Evolutionary conservation across 2,888 invertebrate species (phyloP).

Genomic region (Chalcosyrphus nemorum): DNA sequence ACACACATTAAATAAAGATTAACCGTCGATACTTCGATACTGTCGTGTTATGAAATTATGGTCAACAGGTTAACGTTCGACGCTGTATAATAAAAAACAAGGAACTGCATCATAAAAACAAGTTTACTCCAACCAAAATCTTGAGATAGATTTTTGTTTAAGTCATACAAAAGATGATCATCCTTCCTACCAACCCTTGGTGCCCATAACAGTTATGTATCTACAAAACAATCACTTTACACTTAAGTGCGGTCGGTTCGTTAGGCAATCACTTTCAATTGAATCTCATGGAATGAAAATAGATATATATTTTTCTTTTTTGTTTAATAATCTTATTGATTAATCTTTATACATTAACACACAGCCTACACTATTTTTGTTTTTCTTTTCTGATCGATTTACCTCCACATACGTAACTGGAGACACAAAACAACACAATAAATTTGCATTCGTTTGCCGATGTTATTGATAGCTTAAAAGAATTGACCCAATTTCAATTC

Average conservation of each 20-base stretch:
- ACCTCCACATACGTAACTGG: too few relatives aligned
- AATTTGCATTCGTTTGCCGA: conserved; percentile 16
- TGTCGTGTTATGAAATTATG: not conserved
- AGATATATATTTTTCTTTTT: not conserved
- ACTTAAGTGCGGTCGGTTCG: too few relatives aligned
- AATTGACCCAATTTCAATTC: conserved; percentile 46
- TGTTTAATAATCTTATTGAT: not conserved
- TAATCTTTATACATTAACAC: not conserved
- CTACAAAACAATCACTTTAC: conserved; percentile 2
- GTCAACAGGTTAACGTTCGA: not conserved
- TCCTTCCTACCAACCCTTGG: not conserved
- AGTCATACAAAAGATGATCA: not conserved
- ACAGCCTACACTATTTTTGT: not conserved
- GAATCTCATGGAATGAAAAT: not conserved
- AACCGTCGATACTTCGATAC: too few relatives aligned
- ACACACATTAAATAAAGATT: not conserved
- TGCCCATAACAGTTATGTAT: not conserved
- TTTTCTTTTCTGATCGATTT: conserved; percentile 18
- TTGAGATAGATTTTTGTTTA: not conserved
- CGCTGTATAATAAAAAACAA: not conserved
- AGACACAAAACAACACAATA: conserved; percentile 3
- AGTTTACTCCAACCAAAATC: not conserved
- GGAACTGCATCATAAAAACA: not conserved
- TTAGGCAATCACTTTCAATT: too few relatives aligned
- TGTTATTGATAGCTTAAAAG: conserved; percentile 31